phyloP scores from a whole-genome alignment of 2,888 invertebrate species.

The Eurytoma californica region DNA sequence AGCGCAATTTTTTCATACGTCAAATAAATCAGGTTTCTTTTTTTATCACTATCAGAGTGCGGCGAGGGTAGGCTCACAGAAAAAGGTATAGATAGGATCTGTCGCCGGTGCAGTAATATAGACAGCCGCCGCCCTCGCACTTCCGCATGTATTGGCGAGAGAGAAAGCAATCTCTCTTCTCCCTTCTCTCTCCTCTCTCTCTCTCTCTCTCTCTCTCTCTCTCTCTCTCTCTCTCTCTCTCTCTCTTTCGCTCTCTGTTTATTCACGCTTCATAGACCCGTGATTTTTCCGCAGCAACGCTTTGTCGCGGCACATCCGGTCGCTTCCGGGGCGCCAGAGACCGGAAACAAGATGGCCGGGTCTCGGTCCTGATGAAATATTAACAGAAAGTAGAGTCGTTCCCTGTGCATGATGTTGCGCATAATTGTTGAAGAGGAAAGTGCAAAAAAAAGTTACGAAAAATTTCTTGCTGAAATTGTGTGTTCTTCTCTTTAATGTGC shows the following conservation, averaged over 20 bases:
- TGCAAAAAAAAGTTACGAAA: background rate
- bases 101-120: no score
- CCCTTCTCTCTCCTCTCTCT: constrained; percentile 6
- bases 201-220: constrained; percentile 3
- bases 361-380: constrained; percentile 70
- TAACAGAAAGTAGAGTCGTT: constrained; percentile 65
- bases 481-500: no score
- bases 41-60: no score
- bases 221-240: constrained; percentile 34
- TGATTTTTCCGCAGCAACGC: constrained; percentile 72
- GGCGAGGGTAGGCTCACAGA: no score
- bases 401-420: constrained; percentile 55
- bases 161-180: no score
- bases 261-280: constrained; percentile 69
- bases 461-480: no score
- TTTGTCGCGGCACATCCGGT: constrained; percentile 72
- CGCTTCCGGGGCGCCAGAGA: constrained; percentile 68
- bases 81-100: no score
- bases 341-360: constrained; percentile 73
- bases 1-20: no score
- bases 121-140: no score
- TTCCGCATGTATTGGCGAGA: no score
- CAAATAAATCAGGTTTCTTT: no score
- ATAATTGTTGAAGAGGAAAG: background rate
- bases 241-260: constrained; percentile 59